Conservation (phyloP, 1,140 invertebrate genomes). For the Drosophila kurseongensis region DNA sequence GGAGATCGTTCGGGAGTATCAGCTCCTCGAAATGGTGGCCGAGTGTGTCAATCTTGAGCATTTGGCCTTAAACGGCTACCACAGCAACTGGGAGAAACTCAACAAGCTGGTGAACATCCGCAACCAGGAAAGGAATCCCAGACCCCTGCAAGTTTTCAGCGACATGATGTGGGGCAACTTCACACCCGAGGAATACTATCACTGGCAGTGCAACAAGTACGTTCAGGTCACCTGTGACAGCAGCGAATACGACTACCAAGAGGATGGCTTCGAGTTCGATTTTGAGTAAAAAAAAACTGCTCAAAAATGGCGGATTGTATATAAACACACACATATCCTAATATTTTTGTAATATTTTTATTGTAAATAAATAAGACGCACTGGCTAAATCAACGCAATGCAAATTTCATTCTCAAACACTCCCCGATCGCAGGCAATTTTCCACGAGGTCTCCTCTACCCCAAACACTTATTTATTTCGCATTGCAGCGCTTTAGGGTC, state of each 20-base stretch:
- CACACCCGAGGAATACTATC: conserved; percentile 41
- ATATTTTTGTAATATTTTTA: conserved; percentile 22
- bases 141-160: conserved; percentile 56
- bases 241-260: conserved; percentile 62
- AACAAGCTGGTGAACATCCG: conserved; percentile 53
- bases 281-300: conserved; percentile 34
- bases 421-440: conserved; percentile 30
- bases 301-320: conserved; percentile 30
- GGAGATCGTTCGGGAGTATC: conserved; percentile 55
- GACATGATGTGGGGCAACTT: conserved; percentile 62
- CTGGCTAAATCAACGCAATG: conserved; percentile 12
- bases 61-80: conserved; percentile 56
- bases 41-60: conserved; percentile 53
- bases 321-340: conserved; percentile 19
- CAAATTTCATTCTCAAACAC: conserved; percentile 26
- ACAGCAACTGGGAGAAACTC: conserved; percentile 60
- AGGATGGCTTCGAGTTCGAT: conserved; percentile 72
- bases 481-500: conserved; percentile 73
- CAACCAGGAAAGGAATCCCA: conserved; percentile 34
- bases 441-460: conserved; percentile 20
- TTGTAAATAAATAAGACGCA: conserved; percentile 56
- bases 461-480: conserved; percentile 59
- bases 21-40: conserved; percentile 56
- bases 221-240: conserved; percentile 66
- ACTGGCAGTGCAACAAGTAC: conserved; percentile 53